Evolutionary conservation across 2,113 vertebrate genomes (phyloP).

Genomic region (Acanthochromis polyacanthus): DNA sequence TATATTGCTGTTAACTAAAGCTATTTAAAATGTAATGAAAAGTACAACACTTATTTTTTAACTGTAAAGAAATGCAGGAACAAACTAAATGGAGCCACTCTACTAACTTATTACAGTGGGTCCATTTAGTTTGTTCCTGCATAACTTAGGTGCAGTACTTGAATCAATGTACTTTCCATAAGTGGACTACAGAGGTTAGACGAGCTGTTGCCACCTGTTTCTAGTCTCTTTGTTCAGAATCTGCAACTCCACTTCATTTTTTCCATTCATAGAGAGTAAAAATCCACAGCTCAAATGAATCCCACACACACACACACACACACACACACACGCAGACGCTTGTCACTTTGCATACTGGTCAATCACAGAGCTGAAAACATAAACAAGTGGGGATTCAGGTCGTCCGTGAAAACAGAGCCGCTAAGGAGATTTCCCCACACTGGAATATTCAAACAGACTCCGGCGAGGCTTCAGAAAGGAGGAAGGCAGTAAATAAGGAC

Average conservation of each 20-base stretch:
- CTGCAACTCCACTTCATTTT: too few relatives aligned
- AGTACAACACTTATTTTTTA: too few relatives aligned
- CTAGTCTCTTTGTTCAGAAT: background rate
- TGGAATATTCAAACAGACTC: conserved; percentile 32
- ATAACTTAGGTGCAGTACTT: too few relatives aligned
- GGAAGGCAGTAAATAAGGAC: conserved; percentile 34
- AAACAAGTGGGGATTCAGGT: conserved; percentile 58
- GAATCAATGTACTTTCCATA: background rate
- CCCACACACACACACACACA: conserved; percentile 2
- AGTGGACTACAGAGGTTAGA: background rate
- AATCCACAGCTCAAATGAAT: background rate
- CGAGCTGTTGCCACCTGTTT: background rate
- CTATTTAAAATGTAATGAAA: too few relatives aligned
- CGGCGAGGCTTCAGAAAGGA: conserved; percentile 32
- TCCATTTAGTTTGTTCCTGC: too few relatives aligned
- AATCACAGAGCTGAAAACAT: conserved; percentile 26
- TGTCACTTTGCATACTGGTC: conserved; percentile 26
- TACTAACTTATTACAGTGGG: too few relatives aligned
- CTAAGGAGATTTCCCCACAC: conserved; percentile 47
- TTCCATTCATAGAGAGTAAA: background rate
- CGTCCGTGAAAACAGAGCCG: conserved; percentile 38
- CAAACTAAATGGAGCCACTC: too few relatives aligned
- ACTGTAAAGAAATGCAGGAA: too few relatives aligned
- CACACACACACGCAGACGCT: background rate
- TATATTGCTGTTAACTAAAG: too few relatives aligned